Base-by-base conservation (phyloP, 2,888 invertebrate genomes). In the Amphipoea lucens region DNA sequence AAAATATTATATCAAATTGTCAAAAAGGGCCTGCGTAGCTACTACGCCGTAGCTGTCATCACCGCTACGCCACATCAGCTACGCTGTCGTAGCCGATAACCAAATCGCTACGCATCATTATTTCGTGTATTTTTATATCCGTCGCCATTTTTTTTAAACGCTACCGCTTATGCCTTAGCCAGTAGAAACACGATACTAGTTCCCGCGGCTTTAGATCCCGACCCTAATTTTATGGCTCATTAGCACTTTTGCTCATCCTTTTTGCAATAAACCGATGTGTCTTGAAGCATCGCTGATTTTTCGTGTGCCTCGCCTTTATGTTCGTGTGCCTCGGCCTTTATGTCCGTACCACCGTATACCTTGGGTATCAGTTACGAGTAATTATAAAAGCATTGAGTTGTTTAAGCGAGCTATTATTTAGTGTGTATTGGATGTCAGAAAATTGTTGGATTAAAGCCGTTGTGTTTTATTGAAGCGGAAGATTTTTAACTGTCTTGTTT, bases 211-310 rank as follows among this genome's bases (percentile, higher is more conserved):
- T 92, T 91, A 92, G 93, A 91, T 91, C 91, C 92, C 92, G 93
- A 94, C 96, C 96, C 96, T 95, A 96, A 96, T 97, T 96, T 97
- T 92, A 92, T 94, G 95, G 91, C 96, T 96, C 96, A 96, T 97
- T 96, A 95, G 89, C 89, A 92, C 90, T 94, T 94, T 92, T 91
- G 91, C 91, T 92, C 92, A 94, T 95, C 93, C 68, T 94, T 95
- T 96, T 96, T 95, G 95, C 95, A 90, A 89, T 86, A 90, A 93
- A 91, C 92, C 94, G 93, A 87, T 94, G 94, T 93, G 91, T 92
- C 90, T 90, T 92, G 82, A 88, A 92, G 84, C 90, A 89, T 90
- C 87, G 88, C 88, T 90, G 86, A 87, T 86, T 87, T 84, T 87
- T 85, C 86, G 87, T 87, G 87, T 87, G 76, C 63, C 65, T 5